These are phyloP conservation scores for Littorina saxatilis DNA, from an alignment of 1,140 invertebrate species.

Conservation along the genomic window DNA sequence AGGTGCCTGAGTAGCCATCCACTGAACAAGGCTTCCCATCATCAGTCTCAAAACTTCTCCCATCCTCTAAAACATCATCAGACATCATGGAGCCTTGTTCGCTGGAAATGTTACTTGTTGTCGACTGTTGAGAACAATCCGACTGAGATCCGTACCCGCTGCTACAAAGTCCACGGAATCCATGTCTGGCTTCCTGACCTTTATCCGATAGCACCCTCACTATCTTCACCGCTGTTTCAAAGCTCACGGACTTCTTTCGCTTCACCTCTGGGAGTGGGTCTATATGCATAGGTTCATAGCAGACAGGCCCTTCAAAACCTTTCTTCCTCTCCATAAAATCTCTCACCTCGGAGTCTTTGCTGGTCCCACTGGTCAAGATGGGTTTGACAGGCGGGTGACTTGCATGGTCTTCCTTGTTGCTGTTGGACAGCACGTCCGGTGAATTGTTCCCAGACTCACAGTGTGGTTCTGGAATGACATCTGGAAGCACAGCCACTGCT, in stretches of 20 bases:
- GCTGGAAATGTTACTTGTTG: constrained; percentile 15
- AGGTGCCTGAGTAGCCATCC: background rate
- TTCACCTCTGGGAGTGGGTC: background rate
- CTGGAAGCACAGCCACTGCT: constrained; percentile 23
- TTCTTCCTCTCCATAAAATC: background rate
- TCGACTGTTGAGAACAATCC: constrained; percentile 5
- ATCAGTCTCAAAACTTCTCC: background rate
- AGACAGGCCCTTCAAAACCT: constrained; percentile 21
- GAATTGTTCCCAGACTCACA: background rate
- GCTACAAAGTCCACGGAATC: constrained; percentile 23
- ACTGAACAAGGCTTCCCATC: too few relatives aligned
- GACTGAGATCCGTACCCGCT: constrained; percentile 32
- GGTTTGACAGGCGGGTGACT: background rate
- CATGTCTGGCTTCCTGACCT: background rate
- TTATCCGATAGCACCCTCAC: background rate
- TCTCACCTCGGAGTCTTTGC: too few relatives aligned
- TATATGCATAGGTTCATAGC: background rate
- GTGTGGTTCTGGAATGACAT: constrained; percentile 14
- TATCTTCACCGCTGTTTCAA: constrained; percentile 25
- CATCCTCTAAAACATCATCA: background rate
- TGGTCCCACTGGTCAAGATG: background rate
- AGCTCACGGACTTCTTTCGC: constrained; percentile 30
- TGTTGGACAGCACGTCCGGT: constrained; percentile 13
- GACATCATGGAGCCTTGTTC: constrained; percentile 15
- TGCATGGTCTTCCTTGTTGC: background rate